Conservation (phyloP, 2,797 vertebrate species). For the Cirrhinus mrigala region DNA sequence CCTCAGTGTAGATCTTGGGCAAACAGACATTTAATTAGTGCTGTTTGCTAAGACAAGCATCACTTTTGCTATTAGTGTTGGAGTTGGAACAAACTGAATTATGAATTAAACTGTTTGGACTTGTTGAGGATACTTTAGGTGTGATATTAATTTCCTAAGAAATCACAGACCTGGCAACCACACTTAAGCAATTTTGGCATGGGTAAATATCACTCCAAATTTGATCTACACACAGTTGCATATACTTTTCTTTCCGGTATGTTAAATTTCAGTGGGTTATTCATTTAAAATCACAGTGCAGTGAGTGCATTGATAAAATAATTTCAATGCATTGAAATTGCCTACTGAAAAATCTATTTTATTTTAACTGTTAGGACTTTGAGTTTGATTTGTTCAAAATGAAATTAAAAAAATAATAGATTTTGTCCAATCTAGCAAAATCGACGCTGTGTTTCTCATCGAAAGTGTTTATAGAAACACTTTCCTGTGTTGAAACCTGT, state of each 20-base stretch:
- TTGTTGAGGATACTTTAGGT: background rate
- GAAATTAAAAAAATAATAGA: background rate
- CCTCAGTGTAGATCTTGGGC: background rate
- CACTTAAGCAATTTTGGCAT: background rate
- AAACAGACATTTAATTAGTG: background rate
- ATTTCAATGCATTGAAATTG: background rate
- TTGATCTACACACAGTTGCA: background rate
- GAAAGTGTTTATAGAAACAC: background rate
- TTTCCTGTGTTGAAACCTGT: conserved; percentile 7
- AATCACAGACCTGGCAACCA: background rate
- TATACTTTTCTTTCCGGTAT: background rate
- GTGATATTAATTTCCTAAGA: background rate
- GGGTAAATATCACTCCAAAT: background rate
- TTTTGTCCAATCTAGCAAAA: background rate
- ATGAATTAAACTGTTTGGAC: background rate
- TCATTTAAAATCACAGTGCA: background rate
- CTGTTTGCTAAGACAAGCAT: background rate
- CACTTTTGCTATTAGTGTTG: background rate
- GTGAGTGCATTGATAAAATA: background rate
- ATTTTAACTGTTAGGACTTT: background rate
- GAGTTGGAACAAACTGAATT: background rate
- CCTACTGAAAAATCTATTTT: background rate
- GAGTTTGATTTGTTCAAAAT: background rate
- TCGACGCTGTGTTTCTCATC: background rate
- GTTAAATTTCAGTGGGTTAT: background rate